Evolutionary conservation across 2,113 vertebrate species (phyloP), one percentile per base, ranked within the genome.

Genomic region (Colaptes auratus): DNA sequence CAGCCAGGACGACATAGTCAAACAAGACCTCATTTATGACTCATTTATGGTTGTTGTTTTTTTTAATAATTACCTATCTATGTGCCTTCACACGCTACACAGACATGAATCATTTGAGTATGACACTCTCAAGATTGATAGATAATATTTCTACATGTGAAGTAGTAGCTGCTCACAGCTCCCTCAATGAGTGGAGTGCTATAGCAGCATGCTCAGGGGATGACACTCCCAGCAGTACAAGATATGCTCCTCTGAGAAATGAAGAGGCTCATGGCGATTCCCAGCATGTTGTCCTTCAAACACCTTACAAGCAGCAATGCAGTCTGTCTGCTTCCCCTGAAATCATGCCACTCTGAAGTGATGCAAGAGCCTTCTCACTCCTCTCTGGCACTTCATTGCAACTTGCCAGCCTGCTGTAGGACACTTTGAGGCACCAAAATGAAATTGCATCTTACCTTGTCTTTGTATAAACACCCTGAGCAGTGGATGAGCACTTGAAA

Each of bases 381-480:
- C 39, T 39, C 39, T 39, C 39, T 39, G 39, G 39, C 39, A 39
- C 39, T 39, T 39, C 39, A 39, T 39, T 39, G 39, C 39, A 39
- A 39, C 39, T 39, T 39, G 39, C 10, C 39, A n/a, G n/a, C n/a
- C 60, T 42, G 33, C 14, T 0, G 0, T 53, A 60, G 65, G 48
- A 78, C 16, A 12, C 23, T 44, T 3, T 0, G 0, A 67, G 55
- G 50, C 70, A 71, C 8, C 12, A 17, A 79, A 72, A 70, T 23
- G 24, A 52, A 74, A 65, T 3, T 23, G 55, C 23, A 30, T 11
- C 60, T 96, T 98, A 99, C 99, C 99, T 99, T 99, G 99, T 96
- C 98, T 99, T 96, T 99, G 99, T 94, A 99, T 99, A 97, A 99
- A 99, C 97, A 99, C 97, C 93, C 99, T 97, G 73, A 99, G 99